These are phyloP conservation scores for Cephalophus harveyi DNA, from an alignment of 2,113 vertebrate genomes.

Conservation along the genomic window DNA sequence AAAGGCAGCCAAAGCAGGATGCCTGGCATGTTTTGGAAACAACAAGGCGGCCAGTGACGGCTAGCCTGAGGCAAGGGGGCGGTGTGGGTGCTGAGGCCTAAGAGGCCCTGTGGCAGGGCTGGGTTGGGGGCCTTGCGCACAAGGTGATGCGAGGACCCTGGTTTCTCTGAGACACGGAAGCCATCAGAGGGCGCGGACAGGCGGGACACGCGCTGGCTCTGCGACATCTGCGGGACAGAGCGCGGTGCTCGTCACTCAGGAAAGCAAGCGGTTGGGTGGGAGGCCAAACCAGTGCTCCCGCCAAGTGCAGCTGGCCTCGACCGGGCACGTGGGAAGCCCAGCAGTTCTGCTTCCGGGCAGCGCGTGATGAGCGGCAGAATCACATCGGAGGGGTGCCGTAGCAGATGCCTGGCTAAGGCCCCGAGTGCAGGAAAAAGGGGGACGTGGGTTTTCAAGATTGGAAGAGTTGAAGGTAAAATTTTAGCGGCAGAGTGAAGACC, in stretches of 20 bases:
- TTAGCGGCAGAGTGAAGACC: background rate
- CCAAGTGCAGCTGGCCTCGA: background rate
- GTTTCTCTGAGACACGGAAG: background rate
- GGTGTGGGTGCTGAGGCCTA: background rate
- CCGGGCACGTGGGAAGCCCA: background rate
- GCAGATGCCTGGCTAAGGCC: background rate
- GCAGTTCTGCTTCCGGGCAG: background rate
- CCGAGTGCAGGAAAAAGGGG: background rate
- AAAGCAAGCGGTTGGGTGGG: background rate
- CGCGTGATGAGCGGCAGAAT: accelerated
- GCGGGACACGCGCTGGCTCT: background rate
- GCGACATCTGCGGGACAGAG: background rate
- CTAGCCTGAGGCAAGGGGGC: too few species aligned
- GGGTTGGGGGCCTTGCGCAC: accelerated
- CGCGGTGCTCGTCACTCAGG: background rate
- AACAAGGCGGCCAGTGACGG: accelerated
- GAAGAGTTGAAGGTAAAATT: background rate
- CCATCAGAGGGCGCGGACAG: background rate
- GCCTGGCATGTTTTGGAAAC: background rate
- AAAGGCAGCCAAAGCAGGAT: background rate
- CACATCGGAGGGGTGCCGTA: accelerated
- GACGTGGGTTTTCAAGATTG: background rate
- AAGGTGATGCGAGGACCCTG: background rate
- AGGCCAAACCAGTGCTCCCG: background rate
- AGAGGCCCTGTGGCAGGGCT: background rate